Evolutionary conservation across 1,140 invertebrate genomes (phyloP).

Genomic region (Hormaphis cornu): DNA sequence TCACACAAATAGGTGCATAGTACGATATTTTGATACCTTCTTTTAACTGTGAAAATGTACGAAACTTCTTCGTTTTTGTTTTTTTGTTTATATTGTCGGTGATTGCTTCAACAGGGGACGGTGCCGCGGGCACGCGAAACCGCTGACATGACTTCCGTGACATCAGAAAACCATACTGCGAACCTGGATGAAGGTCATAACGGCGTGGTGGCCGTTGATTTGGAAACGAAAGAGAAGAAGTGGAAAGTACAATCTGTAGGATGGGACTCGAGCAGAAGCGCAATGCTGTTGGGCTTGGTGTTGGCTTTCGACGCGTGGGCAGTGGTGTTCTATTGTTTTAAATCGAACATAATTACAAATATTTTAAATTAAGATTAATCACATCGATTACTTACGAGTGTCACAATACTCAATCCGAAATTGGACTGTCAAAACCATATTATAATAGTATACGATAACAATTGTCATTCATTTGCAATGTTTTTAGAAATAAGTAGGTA

Average conservation of each 20-base stretch:
- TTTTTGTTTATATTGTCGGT: background rate
- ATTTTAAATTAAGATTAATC: conserved; percentile 1
- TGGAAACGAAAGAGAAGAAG: conserved; percentile 24
- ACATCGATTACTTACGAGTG: background rate
- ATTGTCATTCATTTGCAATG: too few species aligned
- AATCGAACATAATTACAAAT: background rate
- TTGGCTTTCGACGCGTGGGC: conserved; percentile 11
- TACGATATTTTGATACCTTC: background rate
- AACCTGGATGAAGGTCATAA: conserved; percentile 14
- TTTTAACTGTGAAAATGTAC: background rate
- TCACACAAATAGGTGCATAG: too few species aligned
- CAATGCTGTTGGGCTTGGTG: background rate
- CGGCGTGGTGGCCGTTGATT: background rate
- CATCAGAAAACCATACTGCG: conserved; percentile 3
- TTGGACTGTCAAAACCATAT: too few species aligned
- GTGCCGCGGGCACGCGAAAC: background rate
- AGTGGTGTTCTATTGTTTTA: conserved; percentile 5
- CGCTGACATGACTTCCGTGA: background rate
- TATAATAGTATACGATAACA: too few species aligned
- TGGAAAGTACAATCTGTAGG: conserved; percentile 12
- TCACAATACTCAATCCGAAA: too few species aligned
- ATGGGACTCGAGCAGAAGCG: conserved; percentile 7
- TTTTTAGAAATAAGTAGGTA: too few species aligned
- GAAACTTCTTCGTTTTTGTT: background rate
- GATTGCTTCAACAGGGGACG: background rate